Percentiles rank a stretch among this genome's conserved stretches.
Evolutionary conservation across 2,113 vertebrate species (phyloP).

Genomic region (Eulemur macaco): DNA sequence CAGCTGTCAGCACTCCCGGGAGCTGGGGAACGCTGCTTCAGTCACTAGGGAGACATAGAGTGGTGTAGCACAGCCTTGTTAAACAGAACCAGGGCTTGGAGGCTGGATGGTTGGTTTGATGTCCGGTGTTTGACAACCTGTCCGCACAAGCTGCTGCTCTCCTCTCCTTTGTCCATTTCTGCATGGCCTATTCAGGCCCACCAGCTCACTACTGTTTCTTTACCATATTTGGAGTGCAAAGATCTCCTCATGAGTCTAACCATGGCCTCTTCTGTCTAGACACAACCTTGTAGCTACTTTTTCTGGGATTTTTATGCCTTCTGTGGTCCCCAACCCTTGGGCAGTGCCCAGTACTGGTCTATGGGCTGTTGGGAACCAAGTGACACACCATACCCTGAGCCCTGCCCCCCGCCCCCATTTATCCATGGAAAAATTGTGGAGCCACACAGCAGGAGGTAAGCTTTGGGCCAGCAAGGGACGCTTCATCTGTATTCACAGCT

Average conservation of each 20-base stretch:
- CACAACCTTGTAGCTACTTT: not conserved
- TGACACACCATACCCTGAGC: no score
- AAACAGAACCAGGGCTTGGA: not conserved
- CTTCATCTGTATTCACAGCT: no score
- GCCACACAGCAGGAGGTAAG: no score
- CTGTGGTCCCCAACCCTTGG: no score
- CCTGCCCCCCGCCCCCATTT: no score
- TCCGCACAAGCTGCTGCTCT: not conserved
- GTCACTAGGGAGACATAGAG: not conserved
- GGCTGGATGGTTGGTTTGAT: rapidly evolving
- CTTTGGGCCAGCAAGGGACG: no score
- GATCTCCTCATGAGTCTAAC: not conserved
- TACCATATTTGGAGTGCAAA: not conserved
- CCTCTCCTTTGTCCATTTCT: not conserved
- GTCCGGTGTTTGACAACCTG: no score
- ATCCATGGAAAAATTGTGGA: no score
- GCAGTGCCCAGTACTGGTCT: no score
- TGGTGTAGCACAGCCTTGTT: not conserved
- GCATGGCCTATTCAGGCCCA: not conserved
- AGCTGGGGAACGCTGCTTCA: not conserved
- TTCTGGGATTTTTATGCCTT: not conserved
- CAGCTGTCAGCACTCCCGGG: not conserved
- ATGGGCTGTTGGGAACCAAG: no score
- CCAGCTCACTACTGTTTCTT: not conserved
- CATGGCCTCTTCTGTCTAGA: not conserved